phyloP scores from a whole-genome alignment of 2,113 vertebrate genomes.

The Fregetta grallaria region DNA sequence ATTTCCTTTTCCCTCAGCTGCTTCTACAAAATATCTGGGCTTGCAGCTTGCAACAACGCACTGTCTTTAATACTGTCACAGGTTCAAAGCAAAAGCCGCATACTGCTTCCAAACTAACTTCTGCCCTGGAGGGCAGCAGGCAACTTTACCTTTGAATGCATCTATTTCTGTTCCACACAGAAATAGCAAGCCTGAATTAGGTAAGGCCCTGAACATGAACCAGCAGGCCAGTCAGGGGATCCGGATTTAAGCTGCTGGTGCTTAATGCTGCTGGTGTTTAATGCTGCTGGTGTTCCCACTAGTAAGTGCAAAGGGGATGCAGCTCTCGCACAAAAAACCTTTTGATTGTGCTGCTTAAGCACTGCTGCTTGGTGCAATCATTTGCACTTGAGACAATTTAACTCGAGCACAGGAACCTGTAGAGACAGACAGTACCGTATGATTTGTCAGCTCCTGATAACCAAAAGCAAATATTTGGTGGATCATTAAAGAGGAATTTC shows the following conservation, averaged over 20 bases:
- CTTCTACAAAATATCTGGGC: not conserved
- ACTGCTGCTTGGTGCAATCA: not conserved
- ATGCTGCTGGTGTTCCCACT: not conserved
- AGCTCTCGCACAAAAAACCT: not conserved
- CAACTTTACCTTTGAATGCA: not conserved
- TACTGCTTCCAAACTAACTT: not conserved
- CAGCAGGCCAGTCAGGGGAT: not conserved
- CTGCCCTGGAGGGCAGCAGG: not conserved
- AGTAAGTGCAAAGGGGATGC: not conserved
- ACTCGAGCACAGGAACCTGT: not conserved
- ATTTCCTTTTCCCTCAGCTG: constrained; percentile 33
- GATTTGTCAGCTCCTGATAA: not conserved
- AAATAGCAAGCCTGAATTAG: not conserved
- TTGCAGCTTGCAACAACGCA: not conserved
- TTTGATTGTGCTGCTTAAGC: not conserved
- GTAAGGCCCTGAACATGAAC: not conserved
- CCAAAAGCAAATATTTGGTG: not conserved
- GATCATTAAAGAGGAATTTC: not conserved
- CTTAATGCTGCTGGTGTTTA: not conserved
- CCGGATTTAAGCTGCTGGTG: not conserved
- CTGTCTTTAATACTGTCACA: not conserved
- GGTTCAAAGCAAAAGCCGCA: not conserved
- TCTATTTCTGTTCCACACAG: constrained; percentile 11
- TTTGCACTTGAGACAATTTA: not conserved
- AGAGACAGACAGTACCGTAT: not conserved